Conservation (phyloP, 2,113 vertebrate genomes). For the Tretioscincus oriximinensis region DNA sequence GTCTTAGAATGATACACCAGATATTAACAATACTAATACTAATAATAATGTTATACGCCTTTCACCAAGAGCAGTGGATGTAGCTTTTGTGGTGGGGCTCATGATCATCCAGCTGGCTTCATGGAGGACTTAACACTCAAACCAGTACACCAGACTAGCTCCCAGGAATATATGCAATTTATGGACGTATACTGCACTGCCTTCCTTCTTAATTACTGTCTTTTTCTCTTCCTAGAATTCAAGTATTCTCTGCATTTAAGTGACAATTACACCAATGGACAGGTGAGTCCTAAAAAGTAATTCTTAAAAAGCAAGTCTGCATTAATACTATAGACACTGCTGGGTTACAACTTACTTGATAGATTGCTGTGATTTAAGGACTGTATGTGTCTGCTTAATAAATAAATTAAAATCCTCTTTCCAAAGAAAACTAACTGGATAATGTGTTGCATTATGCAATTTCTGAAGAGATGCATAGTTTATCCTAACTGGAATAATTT, state of each 20-base stretch:
- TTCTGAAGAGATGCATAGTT: background rate
- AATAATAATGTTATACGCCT: no score
- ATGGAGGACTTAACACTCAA: no score
- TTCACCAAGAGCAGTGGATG: no score
- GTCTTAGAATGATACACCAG: no score
- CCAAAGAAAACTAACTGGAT: background rate
- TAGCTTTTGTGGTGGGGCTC: no score
- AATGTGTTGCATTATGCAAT: background rate
- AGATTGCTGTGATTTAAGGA: background rate
- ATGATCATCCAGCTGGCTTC: no score
- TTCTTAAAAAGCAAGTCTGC: background rate
- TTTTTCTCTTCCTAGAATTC: constrained; percentile 3
- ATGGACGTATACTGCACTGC: no score
- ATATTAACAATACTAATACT: no score
- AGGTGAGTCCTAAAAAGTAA: constrained; percentile 16
- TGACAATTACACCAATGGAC: background rate
- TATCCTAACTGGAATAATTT: background rate
- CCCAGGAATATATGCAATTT: no score
- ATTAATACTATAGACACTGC: background rate
- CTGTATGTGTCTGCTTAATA: background rate
- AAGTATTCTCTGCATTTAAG: background rate
- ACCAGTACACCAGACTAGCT: no score
- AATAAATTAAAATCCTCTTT: background rate
- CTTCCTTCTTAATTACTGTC: background rate
- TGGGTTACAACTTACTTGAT: background rate